phyloP scores from a whole-genome alignment of 2,888 invertebrate species.

The Notodonta ziczac region DNA sequence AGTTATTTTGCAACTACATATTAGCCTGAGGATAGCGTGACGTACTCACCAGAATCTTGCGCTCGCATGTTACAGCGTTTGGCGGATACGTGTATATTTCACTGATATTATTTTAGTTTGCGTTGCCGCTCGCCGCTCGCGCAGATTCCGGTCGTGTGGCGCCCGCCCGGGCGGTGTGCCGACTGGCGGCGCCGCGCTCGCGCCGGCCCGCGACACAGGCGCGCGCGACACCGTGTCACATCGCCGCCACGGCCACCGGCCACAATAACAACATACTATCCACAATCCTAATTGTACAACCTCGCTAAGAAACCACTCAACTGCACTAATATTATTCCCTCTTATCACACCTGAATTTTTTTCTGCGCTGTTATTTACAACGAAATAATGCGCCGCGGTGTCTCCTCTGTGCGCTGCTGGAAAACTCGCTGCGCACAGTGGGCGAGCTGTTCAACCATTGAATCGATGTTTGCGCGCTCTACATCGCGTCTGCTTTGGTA shows the following conservation, averaged over 20 bases:
- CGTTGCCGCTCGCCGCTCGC: slow-evolving; percentile 72
- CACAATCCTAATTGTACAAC: slow-evolving; percentile 15
- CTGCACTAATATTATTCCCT: slow-evolving; percentile 21
- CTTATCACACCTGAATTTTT: slow-evolving; percentile 4
- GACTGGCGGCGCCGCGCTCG: slow-evolving; percentile 64
- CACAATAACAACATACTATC: slow-evolving; percentile 16
- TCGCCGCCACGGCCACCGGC: slow-evolving; percentile 11
- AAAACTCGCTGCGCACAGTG: slow-evolving; percentile 42
- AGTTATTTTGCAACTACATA: slow-evolving; percentile 15
- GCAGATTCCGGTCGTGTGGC: slow-evolving; percentile 84
- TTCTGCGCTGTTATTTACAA: slow-evolving; percentile 28
- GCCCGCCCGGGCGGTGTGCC: slow-evolving; percentile 84
- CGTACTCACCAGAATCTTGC: slow-evolving; percentile 80
- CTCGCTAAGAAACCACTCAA: slow-evolving; percentile 25
- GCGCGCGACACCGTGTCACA: slow-evolving; percentile 35
- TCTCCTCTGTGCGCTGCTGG: slow-evolving; percentile 35
- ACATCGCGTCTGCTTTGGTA: slow-evolving; percentile 42
- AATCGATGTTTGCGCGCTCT: slow-evolving; percentile 56
- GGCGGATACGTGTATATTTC: slow-evolving; percentile 74
- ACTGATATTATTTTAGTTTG: slow-evolving; percentile 72
- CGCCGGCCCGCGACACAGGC: slow-evolving; percentile 19
- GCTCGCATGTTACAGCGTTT: slow-evolving; percentile 68
- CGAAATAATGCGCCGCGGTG: slow-evolving; percentile 16
- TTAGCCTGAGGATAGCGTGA: slow-evolving; percentile 22
- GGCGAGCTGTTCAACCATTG: slow-evolving; percentile 50